Evolutionary conservation across 2,888 invertebrate genomes (phyloP).

Genomic region (Stenotaenia linearis): DNA sequence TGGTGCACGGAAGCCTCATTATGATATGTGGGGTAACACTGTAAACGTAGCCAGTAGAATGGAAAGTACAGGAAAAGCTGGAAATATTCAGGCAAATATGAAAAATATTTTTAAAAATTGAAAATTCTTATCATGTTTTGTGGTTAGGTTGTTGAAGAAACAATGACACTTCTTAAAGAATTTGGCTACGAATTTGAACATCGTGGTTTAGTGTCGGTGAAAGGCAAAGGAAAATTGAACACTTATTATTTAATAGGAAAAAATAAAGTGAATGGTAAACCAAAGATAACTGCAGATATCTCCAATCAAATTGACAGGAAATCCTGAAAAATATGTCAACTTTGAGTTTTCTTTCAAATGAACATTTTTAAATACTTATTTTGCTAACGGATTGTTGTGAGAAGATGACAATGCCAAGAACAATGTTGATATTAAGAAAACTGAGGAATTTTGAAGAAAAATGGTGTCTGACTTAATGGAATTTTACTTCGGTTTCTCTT

Average conservation of each 20-base stretch:
- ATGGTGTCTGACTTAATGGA: background rate
- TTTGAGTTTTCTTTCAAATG: background rate
- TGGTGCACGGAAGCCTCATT: constrained; percentile 89
- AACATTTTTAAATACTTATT: background rate
- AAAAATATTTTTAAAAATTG: background rate
- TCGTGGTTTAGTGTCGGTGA: constrained; percentile 88
- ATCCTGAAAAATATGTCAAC: background rate
- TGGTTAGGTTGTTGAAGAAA: constrained; percentile 86
- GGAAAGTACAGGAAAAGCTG: constrained; percentile 96
- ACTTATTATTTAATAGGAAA: constrained; percentile 71
- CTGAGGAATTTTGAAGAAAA: background rate
- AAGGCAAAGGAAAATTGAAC: constrained; percentile 94
- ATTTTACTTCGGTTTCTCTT: background rate
- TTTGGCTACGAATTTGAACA: constrained; percentile 92
- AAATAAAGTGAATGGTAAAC: background rate
- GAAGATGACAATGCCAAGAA: background rate
- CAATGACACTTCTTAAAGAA: constrained; percentile 75
- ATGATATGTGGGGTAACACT: constrained; percentile 95
- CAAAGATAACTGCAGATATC: background rate
- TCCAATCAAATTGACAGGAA: background rate
- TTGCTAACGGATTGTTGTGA: background rate
- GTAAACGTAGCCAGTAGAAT: constrained; percentile 95
- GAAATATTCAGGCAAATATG: constrained; percentile 76
- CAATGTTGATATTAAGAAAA: background rate
- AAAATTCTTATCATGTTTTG: background rate